Conservation (phyloP, 2,888 invertebrate species). For the Nemapogon koenigi region DNA sequence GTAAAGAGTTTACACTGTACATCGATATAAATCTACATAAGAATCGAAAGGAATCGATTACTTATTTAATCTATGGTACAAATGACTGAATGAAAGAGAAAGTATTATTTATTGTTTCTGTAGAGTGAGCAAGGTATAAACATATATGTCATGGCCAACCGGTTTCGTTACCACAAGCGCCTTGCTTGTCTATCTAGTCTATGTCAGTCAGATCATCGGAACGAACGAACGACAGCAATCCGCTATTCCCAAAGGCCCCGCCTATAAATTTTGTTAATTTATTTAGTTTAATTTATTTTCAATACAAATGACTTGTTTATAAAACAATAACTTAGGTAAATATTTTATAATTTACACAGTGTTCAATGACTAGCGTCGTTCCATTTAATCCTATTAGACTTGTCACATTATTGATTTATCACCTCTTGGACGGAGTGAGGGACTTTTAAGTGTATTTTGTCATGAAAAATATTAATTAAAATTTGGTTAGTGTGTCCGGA, state of each 20-base stretch:
- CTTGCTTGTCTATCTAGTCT: conserved; percentile 19
- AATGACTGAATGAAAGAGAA: no score
- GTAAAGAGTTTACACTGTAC: no score
- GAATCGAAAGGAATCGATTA: no score
- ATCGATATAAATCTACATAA: no score
- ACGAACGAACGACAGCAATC: conserved; percentile 44
- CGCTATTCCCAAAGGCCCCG: conserved; percentile 47
- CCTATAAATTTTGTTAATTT: conserved; percentile 44
- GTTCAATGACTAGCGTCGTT: no score
- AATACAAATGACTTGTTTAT: conserved; percentile 53
- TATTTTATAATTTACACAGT: conserved; percentile 7
- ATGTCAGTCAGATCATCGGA: conserved; percentile 42
- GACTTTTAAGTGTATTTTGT: conserved; percentile 26
- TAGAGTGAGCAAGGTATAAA: background rate
- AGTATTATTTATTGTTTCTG: no score
- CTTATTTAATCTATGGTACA: no score
- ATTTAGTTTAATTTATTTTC: conserved; percentile 43
- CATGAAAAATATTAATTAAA: conserved; percentile 26
- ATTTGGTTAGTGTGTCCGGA: conserved; percentile 22
- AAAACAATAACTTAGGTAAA: conserved; percentile 45
- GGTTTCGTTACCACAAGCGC: background rate
- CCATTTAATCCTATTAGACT: no score
- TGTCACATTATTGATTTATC: no score
- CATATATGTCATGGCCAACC: conserved; percentile 7
- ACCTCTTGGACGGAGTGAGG: no score